These are phyloP conservation scores for Lypha dubia DNA, from an alignment of 2,888 invertebrate species.

Conservation along the genomic window DNA sequence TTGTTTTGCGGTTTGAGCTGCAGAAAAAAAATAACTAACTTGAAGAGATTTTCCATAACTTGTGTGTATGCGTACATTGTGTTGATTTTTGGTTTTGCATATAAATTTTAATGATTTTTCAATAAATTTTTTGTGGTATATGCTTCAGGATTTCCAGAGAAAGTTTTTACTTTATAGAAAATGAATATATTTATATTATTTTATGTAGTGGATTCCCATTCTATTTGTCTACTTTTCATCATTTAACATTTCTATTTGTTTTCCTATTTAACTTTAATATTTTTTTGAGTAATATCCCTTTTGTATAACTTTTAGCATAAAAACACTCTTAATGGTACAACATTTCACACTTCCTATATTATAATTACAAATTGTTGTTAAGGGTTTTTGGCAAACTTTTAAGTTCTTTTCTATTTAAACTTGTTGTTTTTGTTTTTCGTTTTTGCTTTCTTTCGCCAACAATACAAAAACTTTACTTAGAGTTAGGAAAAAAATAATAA, in stretches of 20 bases:
- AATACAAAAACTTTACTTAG: slow-evolving; percentile 65
- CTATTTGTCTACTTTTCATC: neutral
- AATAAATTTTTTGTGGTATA: slow-evolving; percentile 39
- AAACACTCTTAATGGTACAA: slow-evolving; percentile 50
- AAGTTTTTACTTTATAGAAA: neutral
- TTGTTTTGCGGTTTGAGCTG: slow-evolving; percentile 54
- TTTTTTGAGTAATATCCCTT: slow-evolving; percentile 10
- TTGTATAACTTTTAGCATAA: slow-evolving; percentile 40
- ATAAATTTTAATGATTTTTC: slow-evolving; percentile 53
- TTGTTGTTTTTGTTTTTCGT: slow-evolving; percentile 10
- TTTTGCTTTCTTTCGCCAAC: slow-evolving; percentile 43
- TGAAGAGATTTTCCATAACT: slow-evolving; percentile 28
- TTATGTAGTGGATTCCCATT: neutral
- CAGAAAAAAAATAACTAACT: slow-evolving; percentile 24
- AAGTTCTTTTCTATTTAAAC: slow-evolving; percentile 61
- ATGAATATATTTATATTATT: neutral
- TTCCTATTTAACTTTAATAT: slow-evolving; percentile 7
- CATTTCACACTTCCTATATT: slow-evolving; percentile 77
- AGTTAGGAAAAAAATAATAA: slow-evolving; percentile 16
- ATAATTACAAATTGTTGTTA: slow-evolving; percentile 79
- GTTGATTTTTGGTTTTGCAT: slow-evolving; percentile 56
- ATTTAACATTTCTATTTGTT: neutral
- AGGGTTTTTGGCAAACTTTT: slow-evolving; percentile 73
- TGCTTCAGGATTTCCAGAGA: neutral
- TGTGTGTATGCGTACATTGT: neutral